Evolutionary conservation across 2,113 vertebrate genomes (phyloP).

Genomic region (Polypterus bichir): DNA sequence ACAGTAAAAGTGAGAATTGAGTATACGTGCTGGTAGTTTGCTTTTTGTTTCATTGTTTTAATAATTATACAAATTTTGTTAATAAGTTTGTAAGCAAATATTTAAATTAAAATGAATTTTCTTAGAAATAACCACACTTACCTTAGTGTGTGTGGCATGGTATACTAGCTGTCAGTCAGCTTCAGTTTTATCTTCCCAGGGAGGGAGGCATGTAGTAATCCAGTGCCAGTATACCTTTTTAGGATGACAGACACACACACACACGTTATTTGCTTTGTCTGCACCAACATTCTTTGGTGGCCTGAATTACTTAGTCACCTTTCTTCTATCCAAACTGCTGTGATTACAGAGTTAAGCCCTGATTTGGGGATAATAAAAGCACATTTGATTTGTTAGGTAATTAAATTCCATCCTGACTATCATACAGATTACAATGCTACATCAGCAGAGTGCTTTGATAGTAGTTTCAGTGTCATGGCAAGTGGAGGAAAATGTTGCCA

Average conservation of each 20-base stretch:
- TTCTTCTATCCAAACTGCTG: conserved; percentile 45
- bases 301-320: conserved; percentile 49
- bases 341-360: conserved; percentile 47
- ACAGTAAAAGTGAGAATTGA: no score
- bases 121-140: no score
- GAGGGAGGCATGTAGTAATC: conserved; percentile 19
- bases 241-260: conserved; percentile 39
- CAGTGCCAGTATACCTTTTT: conserved; percentile 25
- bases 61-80: no score
- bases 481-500: not conserved
- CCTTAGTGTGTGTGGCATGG: not conserved
- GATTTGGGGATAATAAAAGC: conserved; percentile 45
- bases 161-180: conserved; percentile 4
- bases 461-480: not conserved
- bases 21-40: no score
- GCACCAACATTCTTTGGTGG: conserved; percentile 57
- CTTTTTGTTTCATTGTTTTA: no score
- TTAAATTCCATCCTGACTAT: conserved; percentile 18
- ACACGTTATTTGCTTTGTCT: conserved; percentile 48
- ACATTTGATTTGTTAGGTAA: conserved; percentile 11
- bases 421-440: conserved; percentile 23
- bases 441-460: not conserved
- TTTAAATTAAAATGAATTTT: not conserved
- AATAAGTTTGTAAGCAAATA: not conserved
- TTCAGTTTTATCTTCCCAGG: conserved; percentile 14